A percentile compares a stretch with the other conserved stretches of the same genome.
Evolutionary conservation across 2,797 vertebrate genomes (phyloP).

Genomic region (Salmo trutta): DNA sequence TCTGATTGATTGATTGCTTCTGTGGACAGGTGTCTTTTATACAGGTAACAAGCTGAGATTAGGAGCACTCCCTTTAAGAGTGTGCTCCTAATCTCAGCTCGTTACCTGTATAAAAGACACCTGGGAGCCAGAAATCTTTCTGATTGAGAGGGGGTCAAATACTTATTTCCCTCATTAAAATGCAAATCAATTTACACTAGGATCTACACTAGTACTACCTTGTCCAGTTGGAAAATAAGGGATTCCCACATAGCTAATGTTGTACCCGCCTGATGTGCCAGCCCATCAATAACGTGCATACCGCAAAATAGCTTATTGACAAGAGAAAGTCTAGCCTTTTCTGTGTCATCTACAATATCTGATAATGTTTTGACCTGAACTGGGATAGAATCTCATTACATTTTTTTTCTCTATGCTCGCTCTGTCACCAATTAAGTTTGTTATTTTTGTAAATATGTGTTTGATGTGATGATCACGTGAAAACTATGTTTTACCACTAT

Average conservation of each 20-base stretch:
- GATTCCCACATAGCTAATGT: no score
- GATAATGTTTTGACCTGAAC: neutral
- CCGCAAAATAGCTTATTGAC: conserved; percentile 3
- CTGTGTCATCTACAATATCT: neutral
- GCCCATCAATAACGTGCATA: no score
- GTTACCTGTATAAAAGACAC: no score
- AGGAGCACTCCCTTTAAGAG: no score
- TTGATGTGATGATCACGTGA: neutral
- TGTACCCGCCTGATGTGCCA: neutral
- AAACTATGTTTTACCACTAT: neutral
- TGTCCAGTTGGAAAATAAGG: neutral
- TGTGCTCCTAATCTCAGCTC: no score
- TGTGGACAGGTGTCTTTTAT: no score
- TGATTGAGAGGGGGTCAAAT: no score
- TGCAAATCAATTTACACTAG: no score
- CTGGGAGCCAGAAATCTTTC: no score
- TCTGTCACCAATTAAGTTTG: neutral
- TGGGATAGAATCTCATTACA: neutral
- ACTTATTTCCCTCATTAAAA: no score
- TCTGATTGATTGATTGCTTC: no score
- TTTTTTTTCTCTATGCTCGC: neutral
- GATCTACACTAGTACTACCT: neutral
- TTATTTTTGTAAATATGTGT: neutral
- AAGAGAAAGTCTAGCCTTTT: neutral
- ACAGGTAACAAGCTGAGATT: no score